A percentile compares a stretch with the other conserved stretches of the same genome.
phyloP scores from a whole-genome alignment of 2,797 vertebrate genomes.

The Myiotriccus ornatus region DNA sequence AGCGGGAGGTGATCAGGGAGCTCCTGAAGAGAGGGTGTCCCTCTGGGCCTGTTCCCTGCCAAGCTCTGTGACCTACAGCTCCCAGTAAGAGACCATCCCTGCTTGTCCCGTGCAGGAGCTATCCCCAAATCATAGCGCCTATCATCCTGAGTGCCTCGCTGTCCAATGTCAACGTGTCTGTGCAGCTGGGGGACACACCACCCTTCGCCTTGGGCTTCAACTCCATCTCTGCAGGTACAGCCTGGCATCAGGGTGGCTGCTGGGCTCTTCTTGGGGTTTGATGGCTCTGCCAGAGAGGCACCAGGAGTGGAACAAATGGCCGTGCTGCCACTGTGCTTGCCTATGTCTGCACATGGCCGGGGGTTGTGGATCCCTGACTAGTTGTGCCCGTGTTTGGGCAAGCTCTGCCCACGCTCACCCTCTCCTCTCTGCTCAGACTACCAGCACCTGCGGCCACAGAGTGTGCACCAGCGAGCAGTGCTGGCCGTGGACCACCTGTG shows the following conservation, averaged over 20 bases:
- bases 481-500: slow-evolving; percentile 91
- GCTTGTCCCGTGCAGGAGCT: slow-evolving; percentile 68
- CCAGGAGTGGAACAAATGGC: not conserved
- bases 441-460: slow-evolving; percentile 81
- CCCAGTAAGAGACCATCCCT: not conserved
- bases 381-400: not conserved
- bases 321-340: fast-evolving
- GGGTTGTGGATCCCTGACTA: not conserved
- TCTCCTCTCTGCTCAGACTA: slow-evolving; percentile 63
- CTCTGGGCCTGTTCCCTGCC: not conserved
- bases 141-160: slow-evolving; percentile 86
- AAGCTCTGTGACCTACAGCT: fast-evolving
- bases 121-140: slow-evolving; percentile 88
- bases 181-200: slow-evolving; percentile 93
- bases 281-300: not conserved
- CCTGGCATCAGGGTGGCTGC: not conserved
- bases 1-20: not conserved
- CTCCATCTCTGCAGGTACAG: slow-evolving; percentile 86
- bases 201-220: slow-evolving; percentile 95
- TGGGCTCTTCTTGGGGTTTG: not conserved
- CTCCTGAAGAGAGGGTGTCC: fast-evolving
- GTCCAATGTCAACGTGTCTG: slow-evolving; percentile 90
- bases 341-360: fast-evolving
- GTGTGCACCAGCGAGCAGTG: slow-evolving; percentile 83
- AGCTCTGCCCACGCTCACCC: not conserved